A percentile compares a stretch with the other conserved stretches of the same genome.
Evolutionary conservation across 2,888 invertebrate genomes (phyloP).

Genomic region (Ferdinandea cuprea): DNA sequence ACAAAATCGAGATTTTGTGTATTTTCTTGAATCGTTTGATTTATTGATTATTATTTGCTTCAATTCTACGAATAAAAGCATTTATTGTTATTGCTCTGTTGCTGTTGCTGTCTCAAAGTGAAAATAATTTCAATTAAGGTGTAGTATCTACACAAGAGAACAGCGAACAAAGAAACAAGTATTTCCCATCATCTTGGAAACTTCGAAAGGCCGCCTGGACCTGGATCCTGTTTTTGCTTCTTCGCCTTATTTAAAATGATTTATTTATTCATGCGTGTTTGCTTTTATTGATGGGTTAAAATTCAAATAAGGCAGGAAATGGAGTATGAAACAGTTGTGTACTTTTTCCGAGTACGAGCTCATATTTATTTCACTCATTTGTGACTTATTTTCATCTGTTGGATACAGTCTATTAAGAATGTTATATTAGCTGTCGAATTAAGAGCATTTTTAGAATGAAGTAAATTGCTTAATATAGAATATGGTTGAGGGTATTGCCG

Average conservation of each 20-base stretch:
- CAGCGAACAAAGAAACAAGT: constrained; percentile 16
- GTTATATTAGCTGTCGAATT: too few species aligned
- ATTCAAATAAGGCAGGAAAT: neutral
- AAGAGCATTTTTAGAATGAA: too few species aligned
- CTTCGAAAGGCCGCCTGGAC: neutral
- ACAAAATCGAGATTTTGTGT: constrained; percentile 1
- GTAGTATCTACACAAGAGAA: constrained; percentile 30
- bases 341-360: too few species aligned
- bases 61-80: neutral
- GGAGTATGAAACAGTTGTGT: too few species aligned
- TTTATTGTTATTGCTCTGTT: neutral
- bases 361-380: too few species aligned
- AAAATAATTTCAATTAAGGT: constrained; percentile 49
- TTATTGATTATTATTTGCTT: constrained; percentile 40
- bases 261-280: constrained; percentile 56
- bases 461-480: too few species aligned
- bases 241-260: constrained; percentile 29
- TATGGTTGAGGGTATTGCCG: too few species aligned
- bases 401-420: too few species aligned
- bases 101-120: neutral
- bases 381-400: too few species aligned
- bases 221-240: neutral
- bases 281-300: constrained; percentile 2
- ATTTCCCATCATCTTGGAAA: neutral
- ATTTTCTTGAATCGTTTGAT: constrained; percentile 35